Percentiles rank a stretch among this genome's conserved stretches.
Evolutionary conservation across 2,888 invertebrate species (phyloP).

Genomic region (Hypsopygia costalis): DNA sequence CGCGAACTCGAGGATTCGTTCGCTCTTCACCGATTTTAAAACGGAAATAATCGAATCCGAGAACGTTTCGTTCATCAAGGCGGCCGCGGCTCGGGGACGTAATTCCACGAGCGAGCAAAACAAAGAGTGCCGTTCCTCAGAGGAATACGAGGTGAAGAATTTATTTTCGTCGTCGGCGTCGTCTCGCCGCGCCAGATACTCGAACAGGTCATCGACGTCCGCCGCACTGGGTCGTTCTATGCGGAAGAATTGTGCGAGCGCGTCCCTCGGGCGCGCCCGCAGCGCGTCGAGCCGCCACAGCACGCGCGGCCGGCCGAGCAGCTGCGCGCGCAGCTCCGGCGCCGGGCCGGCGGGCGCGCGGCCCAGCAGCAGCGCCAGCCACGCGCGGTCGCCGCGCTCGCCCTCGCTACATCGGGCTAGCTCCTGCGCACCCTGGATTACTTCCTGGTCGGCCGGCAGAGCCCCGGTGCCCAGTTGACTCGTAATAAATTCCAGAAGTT

Average conservation of each 20-base stretch:
- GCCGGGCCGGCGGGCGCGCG: slow-evolving; percentile 16
- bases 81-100: slow-evolving; percentile 52
- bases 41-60: slow-evolving; percentile 29
- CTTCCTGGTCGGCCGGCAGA: slow-evolving; percentile 23
- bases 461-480: slow-evolving; percentile 56
- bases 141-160: slow-evolving; percentile 34
- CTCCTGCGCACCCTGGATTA: slow-evolving; percentile 30
- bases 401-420: slow-evolving; percentile 30
- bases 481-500: slow-evolving; percentile 61
- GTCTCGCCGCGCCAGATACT: slow-evolving; percentile 41
- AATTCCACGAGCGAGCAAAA: slow-evolving; percentile 34
- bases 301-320: slow-evolving; percentile 41
- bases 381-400: slow-evolving; percentile 37
- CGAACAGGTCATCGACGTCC: slow-evolving; percentile 62
- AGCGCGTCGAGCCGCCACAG: slow-evolving; percentile 48
- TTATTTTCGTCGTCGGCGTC: slow-evolving; percentile 29
- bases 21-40: slow-evolving; percentile 26
- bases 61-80: slow-evolving; percentile 41
- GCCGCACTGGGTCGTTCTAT: slow-evolving; percentile 42
- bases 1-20: slow-evolving; percentile 43
- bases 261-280: slow-evolving; percentile 35
- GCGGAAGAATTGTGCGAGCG: slow-evolving; percentile 46
- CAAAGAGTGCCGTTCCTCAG: slow-evolving; percentile 11
- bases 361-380: slow-evolving; percentile 23
- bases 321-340: slow-evolving; percentile 17